Evolutionary conservation across 2,113 vertebrate species (phyloP).

Genomic region (Antigone vipio): DNA sequence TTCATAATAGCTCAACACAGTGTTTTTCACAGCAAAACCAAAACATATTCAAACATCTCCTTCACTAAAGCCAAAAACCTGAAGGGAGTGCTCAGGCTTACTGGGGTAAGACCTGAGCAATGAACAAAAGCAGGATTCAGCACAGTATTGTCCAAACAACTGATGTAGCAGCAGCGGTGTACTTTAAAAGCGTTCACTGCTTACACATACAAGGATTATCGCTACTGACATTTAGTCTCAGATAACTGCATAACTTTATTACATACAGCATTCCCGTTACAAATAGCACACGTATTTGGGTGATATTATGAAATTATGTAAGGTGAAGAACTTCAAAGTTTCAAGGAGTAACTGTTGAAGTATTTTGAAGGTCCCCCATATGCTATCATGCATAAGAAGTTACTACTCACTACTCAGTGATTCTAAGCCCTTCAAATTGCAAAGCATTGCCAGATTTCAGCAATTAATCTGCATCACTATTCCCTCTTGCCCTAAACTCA

Average conservation of each 20-base stretch:
- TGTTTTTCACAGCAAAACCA: background rate
- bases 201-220: background rate
- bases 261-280: background rate
- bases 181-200: background rate
- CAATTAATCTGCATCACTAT: background rate
- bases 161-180: background rate
- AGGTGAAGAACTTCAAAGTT: background rate
- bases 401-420: background rate
- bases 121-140: background rate
- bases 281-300: background rate
- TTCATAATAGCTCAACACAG: background rate
- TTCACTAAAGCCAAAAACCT: background rate
- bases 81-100: background rate
- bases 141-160: background rate
- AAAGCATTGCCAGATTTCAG: background rate
- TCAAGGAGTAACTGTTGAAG: background rate
- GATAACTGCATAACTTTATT: background rate
- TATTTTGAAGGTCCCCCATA: background rate
- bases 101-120: background rate
- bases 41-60: background rate
- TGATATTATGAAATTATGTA: background rate
- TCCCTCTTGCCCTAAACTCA: background rate
- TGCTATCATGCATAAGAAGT: background rate
- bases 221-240: background rate
- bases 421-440: background rate